Evolutionary conservation across 2,888 invertebrate species (phyloP).

Genomic region (Drosophila austrosaltans): DNA sequence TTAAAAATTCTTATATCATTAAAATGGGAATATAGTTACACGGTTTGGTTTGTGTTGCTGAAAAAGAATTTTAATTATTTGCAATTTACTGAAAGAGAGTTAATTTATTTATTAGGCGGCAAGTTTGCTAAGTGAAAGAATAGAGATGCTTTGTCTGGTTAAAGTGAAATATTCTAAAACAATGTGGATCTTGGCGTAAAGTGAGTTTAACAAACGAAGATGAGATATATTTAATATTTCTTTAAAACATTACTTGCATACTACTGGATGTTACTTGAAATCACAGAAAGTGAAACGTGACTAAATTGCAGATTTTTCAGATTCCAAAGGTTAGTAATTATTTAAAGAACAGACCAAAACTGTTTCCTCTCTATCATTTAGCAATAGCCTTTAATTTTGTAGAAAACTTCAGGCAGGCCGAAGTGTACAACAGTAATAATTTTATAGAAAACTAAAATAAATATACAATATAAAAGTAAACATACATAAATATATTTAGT

Average conservation of each 20-base stretch:
- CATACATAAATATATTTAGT: conserved; percentile 26
- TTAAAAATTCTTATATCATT: conserved; percentile 49
- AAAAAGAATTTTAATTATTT: conserved; percentile 68
- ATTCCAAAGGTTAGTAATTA: background rate
- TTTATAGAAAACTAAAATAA: conserved; percentile 57
- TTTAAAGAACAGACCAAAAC: background rate
- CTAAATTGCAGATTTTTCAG: background rate
- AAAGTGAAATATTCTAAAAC: background rate
- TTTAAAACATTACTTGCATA: background rate
- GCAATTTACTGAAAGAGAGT: conserved; percentile 69
- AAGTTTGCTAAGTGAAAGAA: conserved; percentile 32
- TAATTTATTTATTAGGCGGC: conserved; percentile 38
- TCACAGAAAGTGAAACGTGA: background rate
- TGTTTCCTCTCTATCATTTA: conserved; percentile 28
- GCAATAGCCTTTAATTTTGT: conserved; percentile 3
- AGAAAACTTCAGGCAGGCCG: conserved; percentile 56
- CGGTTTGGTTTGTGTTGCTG: conserved; percentile 57
- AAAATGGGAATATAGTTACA: conserved; percentile 67
- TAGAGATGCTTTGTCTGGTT: background rate
- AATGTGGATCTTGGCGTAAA: conserved; percentile 4
- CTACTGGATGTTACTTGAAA: background rate
- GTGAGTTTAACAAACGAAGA: background rate
- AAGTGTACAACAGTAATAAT: conserved; percentile 43
- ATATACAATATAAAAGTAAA: conserved; percentile 33
- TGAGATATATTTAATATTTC: too few relatives aligned